Percentiles rank a stretch among this genome's conserved stretches.
These are phyloP conservation scores for Empidonax alnorum DNA, from an alignment of 2,113 vertebrate species.

Conservation along the genomic window DNA sequence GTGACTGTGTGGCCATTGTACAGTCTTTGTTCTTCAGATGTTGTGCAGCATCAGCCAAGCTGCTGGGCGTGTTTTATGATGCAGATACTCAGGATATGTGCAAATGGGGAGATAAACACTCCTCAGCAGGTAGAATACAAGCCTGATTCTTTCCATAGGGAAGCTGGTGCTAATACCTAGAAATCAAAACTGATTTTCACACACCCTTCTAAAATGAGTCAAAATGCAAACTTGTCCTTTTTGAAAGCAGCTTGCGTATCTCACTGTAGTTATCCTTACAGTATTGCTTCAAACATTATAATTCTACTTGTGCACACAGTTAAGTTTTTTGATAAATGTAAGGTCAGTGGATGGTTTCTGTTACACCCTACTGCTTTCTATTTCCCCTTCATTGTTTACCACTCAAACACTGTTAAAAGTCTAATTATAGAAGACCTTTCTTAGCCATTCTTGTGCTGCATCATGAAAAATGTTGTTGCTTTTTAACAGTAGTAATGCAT, in stretches of 20 bases:
- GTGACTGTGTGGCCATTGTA: neutral
- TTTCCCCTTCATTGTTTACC: neutral
- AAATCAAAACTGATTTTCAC: neutral
- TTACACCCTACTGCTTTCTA: neutral
- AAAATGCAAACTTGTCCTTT: neutral
- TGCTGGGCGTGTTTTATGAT: neutral
- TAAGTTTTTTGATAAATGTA: neutral
- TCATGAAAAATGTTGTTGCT: neutral
- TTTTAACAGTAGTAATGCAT: neutral
- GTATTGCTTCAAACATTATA: neutral
- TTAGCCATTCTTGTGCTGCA: neutral
- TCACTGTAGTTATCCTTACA: neutral
- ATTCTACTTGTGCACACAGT: neutral
- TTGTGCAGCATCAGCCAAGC: neutral
- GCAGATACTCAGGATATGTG: neutral
- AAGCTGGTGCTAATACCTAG: neutral
- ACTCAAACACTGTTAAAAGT: neutral
- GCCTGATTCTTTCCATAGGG: neutral
- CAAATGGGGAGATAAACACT: neutral
- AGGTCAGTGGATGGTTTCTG: neutral
- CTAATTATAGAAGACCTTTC: neutral
- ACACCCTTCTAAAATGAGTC: neutral
- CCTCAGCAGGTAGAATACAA: neutral
- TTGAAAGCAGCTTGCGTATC: neutral
- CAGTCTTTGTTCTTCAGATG: neutral